Conservation (phyloP, 2,888 invertebrate species). For the Idaea dimidiata region DNA sequence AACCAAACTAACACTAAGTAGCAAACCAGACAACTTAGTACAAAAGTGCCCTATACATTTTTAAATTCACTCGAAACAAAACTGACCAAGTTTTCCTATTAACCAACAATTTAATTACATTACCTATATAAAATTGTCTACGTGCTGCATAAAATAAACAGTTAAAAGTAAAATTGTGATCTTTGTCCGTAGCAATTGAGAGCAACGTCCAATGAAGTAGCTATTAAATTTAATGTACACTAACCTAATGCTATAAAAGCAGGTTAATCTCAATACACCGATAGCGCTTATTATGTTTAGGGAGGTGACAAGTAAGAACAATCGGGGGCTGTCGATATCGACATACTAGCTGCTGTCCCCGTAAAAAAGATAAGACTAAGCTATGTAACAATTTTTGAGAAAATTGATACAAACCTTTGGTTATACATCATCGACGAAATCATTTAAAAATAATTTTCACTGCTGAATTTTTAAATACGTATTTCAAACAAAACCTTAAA, state of each 20-base stretch:
- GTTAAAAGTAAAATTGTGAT: constrained; percentile 57
- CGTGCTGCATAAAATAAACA: constrained; percentile 48
- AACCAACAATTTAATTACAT: constrained; percentile 22
- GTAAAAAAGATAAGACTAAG: too few relatives aligned
- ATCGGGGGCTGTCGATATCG: constrained; percentile 26
- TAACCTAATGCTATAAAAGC: constrained; percentile 75
- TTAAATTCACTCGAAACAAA: not conserved
- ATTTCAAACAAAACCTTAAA: too few relatives aligned
- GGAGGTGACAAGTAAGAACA: constrained; percentile 33
- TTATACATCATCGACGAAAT: too few relatives aligned
- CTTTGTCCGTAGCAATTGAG: constrained; percentile 70
- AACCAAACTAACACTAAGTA: not conserved
- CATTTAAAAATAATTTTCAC: too few relatives aligned
- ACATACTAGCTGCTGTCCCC: constrained; percentile 12
- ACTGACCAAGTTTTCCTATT: constrained; percentile 4
- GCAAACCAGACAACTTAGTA: not conserved
- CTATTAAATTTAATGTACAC: constrained; percentile 78
- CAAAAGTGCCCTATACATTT: not conserved
- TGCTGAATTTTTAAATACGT: too few relatives aligned
- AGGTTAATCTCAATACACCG: constrained; percentile 80
- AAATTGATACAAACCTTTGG: too few relatives aligned
- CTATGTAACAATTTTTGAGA: too few relatives aligned
- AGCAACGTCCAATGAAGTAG: constrained; percentile 66
- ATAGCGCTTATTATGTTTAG: constrained; percentile 74
- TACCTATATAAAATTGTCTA: constrained; percentile 37